phyloP scores from a whole-genome alignment of 2,797 vertebrate species.

The Acropternis orthonyx region DNA sequence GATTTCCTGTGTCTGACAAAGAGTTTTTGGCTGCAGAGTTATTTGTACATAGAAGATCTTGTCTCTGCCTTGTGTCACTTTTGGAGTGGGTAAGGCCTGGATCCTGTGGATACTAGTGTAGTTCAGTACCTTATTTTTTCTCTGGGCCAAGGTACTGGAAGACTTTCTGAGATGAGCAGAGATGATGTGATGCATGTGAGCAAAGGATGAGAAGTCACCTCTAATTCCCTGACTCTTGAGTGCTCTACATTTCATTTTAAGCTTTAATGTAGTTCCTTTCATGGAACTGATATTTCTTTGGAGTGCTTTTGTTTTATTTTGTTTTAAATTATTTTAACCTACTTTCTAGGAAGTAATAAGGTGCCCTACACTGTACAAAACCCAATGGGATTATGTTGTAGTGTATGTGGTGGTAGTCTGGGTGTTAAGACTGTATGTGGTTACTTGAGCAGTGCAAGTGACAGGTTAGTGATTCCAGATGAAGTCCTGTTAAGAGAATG shows the following conservation, averaged over 20 bases:
- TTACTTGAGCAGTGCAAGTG: neutral
- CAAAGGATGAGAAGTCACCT: neutral
- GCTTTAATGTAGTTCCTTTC: neutral
- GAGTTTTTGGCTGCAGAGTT: neutral
- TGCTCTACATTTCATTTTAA: neutral
- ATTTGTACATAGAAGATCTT: neutral
- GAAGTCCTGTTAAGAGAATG: neutral
- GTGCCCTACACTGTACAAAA: neutral
- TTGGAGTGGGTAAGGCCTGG: neutral
- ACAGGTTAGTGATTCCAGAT: neutral
- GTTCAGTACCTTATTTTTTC: neutral
- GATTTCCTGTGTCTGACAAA: neutral
- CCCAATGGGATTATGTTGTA: fast-evolving
- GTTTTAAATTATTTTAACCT: neutral
- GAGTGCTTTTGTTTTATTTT: neutral
- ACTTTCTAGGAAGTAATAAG: neutral
- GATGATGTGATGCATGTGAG: neutral
- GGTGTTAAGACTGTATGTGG: neutral
- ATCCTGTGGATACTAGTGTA: neutral
- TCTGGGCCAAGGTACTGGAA: neutral
- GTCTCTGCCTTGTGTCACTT: neutral
- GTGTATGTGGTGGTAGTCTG: neutral
- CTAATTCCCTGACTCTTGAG: neutral
- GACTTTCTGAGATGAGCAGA: neutral
- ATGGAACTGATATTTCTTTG: neutral